Evolutionary conservation across 1,140 invertebrate species (phyloP), one percentile per base, ranked within the genome.

Genomic region (Apis florea): DNA sequence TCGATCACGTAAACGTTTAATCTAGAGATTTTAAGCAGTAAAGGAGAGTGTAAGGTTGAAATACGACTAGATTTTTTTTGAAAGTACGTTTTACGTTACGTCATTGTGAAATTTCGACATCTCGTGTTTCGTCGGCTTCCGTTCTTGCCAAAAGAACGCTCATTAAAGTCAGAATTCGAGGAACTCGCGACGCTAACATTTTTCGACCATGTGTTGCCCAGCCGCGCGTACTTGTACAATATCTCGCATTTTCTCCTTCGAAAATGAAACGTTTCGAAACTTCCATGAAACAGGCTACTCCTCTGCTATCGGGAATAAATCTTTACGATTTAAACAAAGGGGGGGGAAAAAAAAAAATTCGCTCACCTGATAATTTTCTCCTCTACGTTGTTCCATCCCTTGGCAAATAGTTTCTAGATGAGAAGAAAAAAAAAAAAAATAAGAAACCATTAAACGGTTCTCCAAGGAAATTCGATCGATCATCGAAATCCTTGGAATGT

Each of bases 121-220:
- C 64, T 61, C 21, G 40, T 24, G 31, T 54, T 76, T 63, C 12
- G 59, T 12, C 72, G 58, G 61, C 58, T 79, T 79, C 76, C 56
- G 64, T 64, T 61, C 54, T 31, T 51, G 58, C n/a, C 11, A 56
- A 74, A 77, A 69, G 70, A 24, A 31, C 40, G 15, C 21, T 87
- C 85, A 71, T 87, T 84, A 87, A 87, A 86, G 83, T 69, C 85
- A 74, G 84, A 85, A 89, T 89, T 92, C 89, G 85, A 79, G 71
- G 88, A 90, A 90, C 15, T 70, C 64, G 63, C 74, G 56, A 84
- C 79, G 68, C 66, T 79, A 64, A 86, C 83, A 58, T 79, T 89
- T 83, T 87, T 85, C 83, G 79, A 88, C 87, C 84, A 89, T 74
- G 71, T 91, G 90, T 79, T 79, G 78, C 64, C 79, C 89, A 91